Evolutionary conservation across 1,140 invertebrate species (phyloP).

Genomic region (Cryptotermes secundus): DNA sequence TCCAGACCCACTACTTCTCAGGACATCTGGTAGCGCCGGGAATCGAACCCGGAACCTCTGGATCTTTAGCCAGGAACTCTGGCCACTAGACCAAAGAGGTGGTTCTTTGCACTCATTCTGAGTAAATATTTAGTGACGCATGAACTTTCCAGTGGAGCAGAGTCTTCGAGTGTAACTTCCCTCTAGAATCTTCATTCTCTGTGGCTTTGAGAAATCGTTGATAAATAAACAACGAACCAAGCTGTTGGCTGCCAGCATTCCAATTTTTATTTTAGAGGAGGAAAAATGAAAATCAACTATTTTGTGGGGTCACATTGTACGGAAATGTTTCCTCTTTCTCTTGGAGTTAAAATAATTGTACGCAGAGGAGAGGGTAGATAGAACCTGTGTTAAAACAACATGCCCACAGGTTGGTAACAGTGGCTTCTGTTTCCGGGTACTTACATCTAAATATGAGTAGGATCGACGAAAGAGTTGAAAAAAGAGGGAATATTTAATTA

Average conservation of each 20-base stretch:
- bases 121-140: too few relatives aligned
- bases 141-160: too few relatives aligned
- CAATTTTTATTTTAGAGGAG: background rate
- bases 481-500: slow-evolving; percentile 6
- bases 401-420: slow-evolving; percentile 3
- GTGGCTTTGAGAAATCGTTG: too few relatives aligned
- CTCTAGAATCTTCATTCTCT: too few relatives aligned
- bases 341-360: background rate
- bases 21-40: too few relatives aligned
- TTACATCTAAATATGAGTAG: background rate
- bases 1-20: too few relatives aligned
- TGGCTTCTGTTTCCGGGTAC: background rate
- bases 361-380: background rate
- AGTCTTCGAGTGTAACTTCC: too few relatives aligned
- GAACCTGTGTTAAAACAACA: background rate
- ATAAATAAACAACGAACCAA: too few relatives aligned
- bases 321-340: background rate
- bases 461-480: background rate
- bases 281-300: background rate
- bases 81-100: too few relatives aligned
- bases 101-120: too few relatives aligned
- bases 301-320: background rate
- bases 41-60: too few relatives aligned
- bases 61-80: too few relatives aligned
- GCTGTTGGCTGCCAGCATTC: background rate